Conservation (phyloP, 2,888 invertebrate species). For the Sinohyriopsis cumingii region DNA sequence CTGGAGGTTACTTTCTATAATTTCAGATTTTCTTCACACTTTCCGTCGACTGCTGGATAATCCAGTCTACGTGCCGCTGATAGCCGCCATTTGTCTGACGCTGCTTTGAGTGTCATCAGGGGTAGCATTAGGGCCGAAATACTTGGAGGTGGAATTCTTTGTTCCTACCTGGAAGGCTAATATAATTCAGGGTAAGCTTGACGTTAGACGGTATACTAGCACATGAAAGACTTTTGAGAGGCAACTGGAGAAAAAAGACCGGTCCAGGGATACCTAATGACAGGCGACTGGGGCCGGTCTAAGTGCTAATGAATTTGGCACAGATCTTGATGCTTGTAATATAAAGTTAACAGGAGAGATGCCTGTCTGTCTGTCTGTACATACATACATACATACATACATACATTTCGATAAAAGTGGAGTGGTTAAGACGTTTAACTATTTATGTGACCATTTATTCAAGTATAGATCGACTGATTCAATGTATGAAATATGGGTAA, state of each 20-base stretch:
- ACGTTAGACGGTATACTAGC: not conserved
- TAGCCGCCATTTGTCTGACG: conserved; percentile 33
- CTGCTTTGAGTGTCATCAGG: conserved; percentile 46
- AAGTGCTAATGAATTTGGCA: no score
- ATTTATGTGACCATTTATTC: no score
- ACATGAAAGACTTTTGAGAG: not conserved
- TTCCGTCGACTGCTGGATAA: conserved; percentile 41
- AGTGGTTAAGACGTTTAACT: no score
- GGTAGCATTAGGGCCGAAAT: conserved; percentile 55
- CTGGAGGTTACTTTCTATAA: conserved; percentile 4
- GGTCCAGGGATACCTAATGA: not conserved
- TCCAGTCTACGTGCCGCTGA: conserved; percentile 43
- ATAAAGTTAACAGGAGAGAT: no score
- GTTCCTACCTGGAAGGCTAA: conserved; percentile 59
- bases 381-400: no score
- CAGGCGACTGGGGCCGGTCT: not conserved
- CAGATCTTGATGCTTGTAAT: not conserved
- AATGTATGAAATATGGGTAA: no score
- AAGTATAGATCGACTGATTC: no score
- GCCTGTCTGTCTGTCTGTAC: no score
- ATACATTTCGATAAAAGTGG: no score
- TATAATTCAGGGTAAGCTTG: conserved; percentile 47
- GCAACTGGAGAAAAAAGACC: not conserved
- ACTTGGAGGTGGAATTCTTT: conserved; percentile 57
- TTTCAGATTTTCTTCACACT: conserved; percentile 45